Conservation (phyloP, 2,888 invertebrate species). For the Plagiodera versicolora region DNA sequence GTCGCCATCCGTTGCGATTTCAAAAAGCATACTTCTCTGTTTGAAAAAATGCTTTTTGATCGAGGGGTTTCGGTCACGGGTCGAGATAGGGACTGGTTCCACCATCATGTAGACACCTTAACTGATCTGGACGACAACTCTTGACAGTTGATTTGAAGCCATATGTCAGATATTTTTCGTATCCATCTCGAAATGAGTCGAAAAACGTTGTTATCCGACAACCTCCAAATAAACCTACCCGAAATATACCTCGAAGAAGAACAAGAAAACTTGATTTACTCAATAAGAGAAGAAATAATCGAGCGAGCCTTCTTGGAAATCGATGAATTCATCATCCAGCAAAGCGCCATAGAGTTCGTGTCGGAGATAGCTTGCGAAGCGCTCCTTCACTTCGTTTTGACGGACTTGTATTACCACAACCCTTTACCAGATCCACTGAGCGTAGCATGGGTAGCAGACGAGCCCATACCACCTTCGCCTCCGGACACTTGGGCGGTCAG, state of each 20-base stretch:
- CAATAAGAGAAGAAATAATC: constrained; percentile 17
- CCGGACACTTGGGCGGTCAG: constrained; percentile 11
- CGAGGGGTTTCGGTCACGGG: no score
- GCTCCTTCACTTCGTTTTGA: constrained; percentile 12
- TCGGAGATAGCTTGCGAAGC: constrained; percentile 21
- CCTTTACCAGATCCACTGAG: background rate
- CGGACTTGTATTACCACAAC: constrained; percentile 16
- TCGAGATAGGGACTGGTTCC: no score
- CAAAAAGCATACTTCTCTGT: no score
- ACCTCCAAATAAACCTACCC: background rate
- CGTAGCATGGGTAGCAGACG: constrained; percentile 13
- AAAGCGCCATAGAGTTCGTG: constrained; percentile 10
- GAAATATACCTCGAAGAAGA: constrained; percentile 16
- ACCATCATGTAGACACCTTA: no score
- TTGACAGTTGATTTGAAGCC: no score
- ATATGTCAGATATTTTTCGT: background rate
- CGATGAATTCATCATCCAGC: constrained; percentile 8
- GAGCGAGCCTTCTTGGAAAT: constrained; percentile 10
- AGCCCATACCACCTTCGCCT: constrained; percentile 5
- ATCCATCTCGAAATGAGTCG: background rate
- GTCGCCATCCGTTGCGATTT: no score
- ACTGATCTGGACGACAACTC: background rate
- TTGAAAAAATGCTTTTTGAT: no score
- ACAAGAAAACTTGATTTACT: constrained; percentile 16
- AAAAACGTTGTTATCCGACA: background rate